Conservation (phyloP, 2,113 vertebrate species). For the Poeciliopsis prolifica region DNA sequence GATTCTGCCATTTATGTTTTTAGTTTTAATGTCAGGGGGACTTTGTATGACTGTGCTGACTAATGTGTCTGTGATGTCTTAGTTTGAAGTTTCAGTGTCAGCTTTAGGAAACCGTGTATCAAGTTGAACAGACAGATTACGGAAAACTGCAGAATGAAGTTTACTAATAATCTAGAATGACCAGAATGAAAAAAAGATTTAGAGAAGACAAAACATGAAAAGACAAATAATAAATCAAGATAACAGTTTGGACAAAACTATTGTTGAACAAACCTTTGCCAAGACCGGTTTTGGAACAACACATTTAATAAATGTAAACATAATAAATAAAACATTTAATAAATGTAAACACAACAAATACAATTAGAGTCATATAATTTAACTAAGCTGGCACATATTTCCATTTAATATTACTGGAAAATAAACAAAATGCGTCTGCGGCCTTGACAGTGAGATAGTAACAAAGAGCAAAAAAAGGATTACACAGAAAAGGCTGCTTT, state of each 20-base stretch:
- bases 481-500: not conserved
- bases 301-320: not conserved
- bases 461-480: not conserved
- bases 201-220: too few species aligned
- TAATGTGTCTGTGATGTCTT: not conserved
- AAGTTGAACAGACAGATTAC: too few species aligned
- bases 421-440: not conserved
- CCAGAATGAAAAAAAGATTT: too few species aligned
- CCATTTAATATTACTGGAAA: not conserved
- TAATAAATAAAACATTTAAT: not conserved
- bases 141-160: too few species aligned
- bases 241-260: not conserved
- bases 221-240: not conserved
- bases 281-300: not conserved
- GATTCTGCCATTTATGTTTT: not conserved
- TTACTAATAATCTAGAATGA: too few species aligned
- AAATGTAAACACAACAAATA: not conserved
- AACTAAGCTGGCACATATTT: too few species aligned
- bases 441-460: not conserved
- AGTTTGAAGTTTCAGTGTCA: not conserved
- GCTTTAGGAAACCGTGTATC: not conserved
- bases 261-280: not conserved
- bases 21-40: not conserved
- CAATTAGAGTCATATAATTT: not conserved
- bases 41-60: not conserved